Base-by-base conservation (phyloP, 2,113 vertebrate genomes). In the human (Homo sapiens) region DNA sequence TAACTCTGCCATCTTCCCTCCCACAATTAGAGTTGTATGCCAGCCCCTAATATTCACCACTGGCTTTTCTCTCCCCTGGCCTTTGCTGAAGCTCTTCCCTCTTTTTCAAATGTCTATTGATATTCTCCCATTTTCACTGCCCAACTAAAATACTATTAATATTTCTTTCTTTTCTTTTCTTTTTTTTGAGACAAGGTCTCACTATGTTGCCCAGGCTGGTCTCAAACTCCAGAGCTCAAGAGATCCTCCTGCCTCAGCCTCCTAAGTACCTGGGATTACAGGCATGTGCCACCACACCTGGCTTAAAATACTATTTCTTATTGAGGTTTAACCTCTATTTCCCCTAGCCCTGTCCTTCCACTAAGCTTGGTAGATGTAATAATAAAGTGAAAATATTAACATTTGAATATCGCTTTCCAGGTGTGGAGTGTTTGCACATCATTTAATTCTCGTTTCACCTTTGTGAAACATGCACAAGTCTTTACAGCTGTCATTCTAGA, bases 241-340 rank as follows among this genome's bases (percentile, higher is more conserved):
- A 64, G 61, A 64, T 64, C 61, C 61, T 64, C 61, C 30, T 64
- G 61, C 61, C 27, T 32, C 61, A 64, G 61, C 61, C 61, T 64
- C 61, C 27, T 30, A 64, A 64, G 61, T 64, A 64, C 61, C 61
- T 32, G 61, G 61, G 27, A 64, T 64, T 32, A 64, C 5, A 32
- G 61, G 61, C 27, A 64, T 64, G 27, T 64, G 61, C 61, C 61
- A 64, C 61, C 61, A 32, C 61, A 64, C 27, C 61, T 64, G 61
- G 61, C 61, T 64, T 64, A 32, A 64, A 64, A 17, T 55, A 78
- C 27, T 25, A 38, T 84, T 95, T 97, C 70, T 79, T 83, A 55
- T 35, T 93, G 57, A 90, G 68, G 38, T 88, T 89, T 93, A 93
- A 93, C 91, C 35, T 97, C 61, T 27, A 45, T 89, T 88, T 97